phyloP scores from a whole-genome alignment of 2,888 invertebrate genomes.

The Seira musarum region DNA sequence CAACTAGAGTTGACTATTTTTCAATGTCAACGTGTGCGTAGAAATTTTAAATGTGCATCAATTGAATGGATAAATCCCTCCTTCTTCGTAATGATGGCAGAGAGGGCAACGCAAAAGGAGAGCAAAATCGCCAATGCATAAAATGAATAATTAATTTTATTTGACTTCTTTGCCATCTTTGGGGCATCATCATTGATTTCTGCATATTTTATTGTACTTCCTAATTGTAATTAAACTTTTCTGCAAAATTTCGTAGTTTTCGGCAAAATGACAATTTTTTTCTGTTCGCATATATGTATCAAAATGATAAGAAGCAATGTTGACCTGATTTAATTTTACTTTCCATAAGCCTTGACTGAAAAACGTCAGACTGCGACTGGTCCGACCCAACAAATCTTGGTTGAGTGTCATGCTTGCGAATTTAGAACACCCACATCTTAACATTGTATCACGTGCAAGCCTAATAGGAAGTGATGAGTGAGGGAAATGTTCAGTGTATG shows the following conservation, averaged over 20 bases:
- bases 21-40: neutral
- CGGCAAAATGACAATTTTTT: no score
- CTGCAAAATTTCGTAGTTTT: no score
- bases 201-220: no score
- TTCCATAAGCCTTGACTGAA: slow-evolving; percentile 40
- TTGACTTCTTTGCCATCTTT: no score
- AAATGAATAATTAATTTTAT: no score
- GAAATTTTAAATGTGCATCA: neutral
- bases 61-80: neutral
- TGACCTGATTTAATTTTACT: slow-evolving; percentile 25
- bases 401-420: slow-evolving; percentile 20
- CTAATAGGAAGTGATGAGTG: no score
- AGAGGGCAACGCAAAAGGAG: neutral
- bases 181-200: no score
- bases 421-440: slow-evolving; percentile 5
- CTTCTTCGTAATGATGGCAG: neutral
- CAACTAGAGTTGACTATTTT: neutral
- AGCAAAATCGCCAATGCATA: no score
- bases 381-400: slow-evolving; percentile 23
- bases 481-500: no score
- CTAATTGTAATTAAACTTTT: no score
- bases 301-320: neutral
- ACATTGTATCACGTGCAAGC: neutral
- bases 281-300: no score
- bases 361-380: no score